These are phyloP conservation scores for Acrobeloides nanus DNA, from an alignment of 2,888 invertebrate genomes.

Conservation along the genomic window DNA sequence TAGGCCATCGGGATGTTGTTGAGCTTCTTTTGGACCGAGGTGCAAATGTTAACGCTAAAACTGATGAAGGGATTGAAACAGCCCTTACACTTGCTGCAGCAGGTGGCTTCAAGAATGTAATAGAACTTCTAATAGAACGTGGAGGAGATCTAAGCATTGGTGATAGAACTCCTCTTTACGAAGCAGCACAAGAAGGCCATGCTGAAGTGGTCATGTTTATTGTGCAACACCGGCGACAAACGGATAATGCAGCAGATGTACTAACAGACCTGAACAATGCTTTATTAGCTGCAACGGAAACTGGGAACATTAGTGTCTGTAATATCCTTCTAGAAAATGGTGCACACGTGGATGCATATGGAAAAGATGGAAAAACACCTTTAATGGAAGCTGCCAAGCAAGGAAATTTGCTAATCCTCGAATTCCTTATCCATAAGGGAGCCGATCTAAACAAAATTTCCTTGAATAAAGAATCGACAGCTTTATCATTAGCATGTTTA, in stretches of 20 bases:
- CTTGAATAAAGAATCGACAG: constrained; percentile 91
- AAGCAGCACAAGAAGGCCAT: constrained; percentile 95
- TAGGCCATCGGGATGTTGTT: constrained; percentile 89
- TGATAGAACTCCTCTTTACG: constrained; percentile 93
- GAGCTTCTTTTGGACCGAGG: constrained; percentile 68
- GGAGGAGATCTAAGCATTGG: constrained; percentile 90
- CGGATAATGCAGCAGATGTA: constrained; percentile 13
- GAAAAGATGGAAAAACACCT: constrained; percentile 84
- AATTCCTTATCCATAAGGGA: constrained; percentile 81
- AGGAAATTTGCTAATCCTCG: constrained; percentile 88
- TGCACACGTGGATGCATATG: constrained; percentile 58
- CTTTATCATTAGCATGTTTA: constrained; percentile 82
- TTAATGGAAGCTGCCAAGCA: constrained; percentile 96
- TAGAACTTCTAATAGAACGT: constrained; percentile 85
- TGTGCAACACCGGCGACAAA: constrained; percentile 27
- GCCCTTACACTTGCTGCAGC: constrained; percentile 86
- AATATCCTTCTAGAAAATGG: constrained; percentile 81
- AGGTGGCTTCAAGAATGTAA: constrained; percentile 75
- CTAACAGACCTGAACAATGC: constrained; percentile 65
- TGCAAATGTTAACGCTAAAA: constrained; percentile 93
- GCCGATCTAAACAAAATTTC: constrained; percentile 72
- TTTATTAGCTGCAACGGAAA: constrained; percentile 93
- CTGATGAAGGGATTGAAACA: constrained; percentile 96
- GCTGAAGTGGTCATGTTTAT: constrained; percentile 70
- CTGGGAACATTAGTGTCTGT: constrained; percentile 94